phyloP scores from a whole-genome alignment of 2,888 invertebrate species.

The Cyclophora albipunctata region DNA sequence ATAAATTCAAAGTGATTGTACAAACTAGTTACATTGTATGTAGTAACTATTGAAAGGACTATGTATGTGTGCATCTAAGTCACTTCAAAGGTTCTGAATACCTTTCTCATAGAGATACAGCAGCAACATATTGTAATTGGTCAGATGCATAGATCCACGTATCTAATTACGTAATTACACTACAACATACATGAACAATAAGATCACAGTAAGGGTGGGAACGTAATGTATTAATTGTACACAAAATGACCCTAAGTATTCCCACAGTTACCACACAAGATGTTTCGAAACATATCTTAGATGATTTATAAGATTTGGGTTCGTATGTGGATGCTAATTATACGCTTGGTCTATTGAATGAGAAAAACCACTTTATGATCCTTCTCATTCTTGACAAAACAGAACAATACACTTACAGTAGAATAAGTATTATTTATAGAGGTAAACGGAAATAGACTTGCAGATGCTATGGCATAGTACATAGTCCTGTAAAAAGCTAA shows the following conservation, averaged over 20 bases:
- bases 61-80: background rate
- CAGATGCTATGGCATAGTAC: too few relatives aligned
- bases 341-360: too few relatives aligned
- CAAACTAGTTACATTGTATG: background rate
- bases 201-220: conserved; percentile 15
- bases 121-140: conserved; percentile 16
- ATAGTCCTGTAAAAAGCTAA: too few relatives aligned
- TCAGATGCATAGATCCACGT: conserved; percentile 20
- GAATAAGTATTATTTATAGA: too few relatives aligned
- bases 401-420: too few relatives aligned
- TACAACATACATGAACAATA: conserved; percentile 18
- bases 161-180: conserved; percentile 19
- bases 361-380: background rate
- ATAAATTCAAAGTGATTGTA: conserved; percentile 20
- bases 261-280: conserved; percentile 10
- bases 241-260: conserved; percentile 12
- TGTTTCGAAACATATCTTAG: conserved; percentile 8
- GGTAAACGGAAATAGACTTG: too few relatives aligned
- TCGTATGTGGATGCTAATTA: too few relatives aligned
- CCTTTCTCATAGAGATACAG: conserved; percentile 10
- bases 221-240: conserved; percentile 18
- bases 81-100: background rate
- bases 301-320: background rate
- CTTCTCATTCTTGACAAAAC: background rate
- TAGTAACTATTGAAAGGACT: too few relatives aligned